Conservation (phyloP, 2,888 invertebrate species). For the Hypsopygia costalis region DNA sequence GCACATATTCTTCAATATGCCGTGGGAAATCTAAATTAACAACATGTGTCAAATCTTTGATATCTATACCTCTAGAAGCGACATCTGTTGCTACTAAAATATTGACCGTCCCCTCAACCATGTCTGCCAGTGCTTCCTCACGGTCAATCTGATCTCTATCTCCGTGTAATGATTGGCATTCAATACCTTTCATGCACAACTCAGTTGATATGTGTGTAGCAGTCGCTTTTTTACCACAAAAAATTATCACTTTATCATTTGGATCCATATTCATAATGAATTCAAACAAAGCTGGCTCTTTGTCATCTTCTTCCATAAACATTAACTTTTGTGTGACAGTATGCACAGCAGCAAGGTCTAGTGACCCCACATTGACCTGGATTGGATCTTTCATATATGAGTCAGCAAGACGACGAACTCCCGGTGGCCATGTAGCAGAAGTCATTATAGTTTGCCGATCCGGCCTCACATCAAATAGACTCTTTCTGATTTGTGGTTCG, state of each 20-base stretch:
- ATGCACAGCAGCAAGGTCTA: constrained; percentile 94
- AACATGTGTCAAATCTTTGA: constrained; percentile 93
- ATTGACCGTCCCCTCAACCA: constrained; percentile 87
- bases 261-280: constrained; percentile 86
- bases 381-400: constrained; percentile 94
- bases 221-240: constrained; percentile 91
- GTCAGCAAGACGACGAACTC: constrained; percentile 91
- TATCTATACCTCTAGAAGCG: constrained; percentile 96
- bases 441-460: constrained; percentile 98
- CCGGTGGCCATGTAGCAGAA: constrained; percentile 96
- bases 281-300: constrained; percentile 83
- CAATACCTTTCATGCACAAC: constrained; percentile 83
- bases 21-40: constrained; percentile 96
- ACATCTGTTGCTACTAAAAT: constrained; percentile 97
- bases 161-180: constrained; percentile 92
- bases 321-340: constrained; percentile 90
- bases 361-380: constrained; percentile 93
- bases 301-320: constrained; percentile 85
- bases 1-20: constrained; percentile 97
- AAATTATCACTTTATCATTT: constrained; percentile 93
- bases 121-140: constrained; percentile 91
- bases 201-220: constrained; percentile 93
- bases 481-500: constrained; percentile 92
- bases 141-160: constrained; percentile 90
- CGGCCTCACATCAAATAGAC: constrained; percentile 89